Evolutionary conservation across 2,113 vertebrate genomes (phyloP).

Genomic region (Urocynchramus pylzowi): DNA sequence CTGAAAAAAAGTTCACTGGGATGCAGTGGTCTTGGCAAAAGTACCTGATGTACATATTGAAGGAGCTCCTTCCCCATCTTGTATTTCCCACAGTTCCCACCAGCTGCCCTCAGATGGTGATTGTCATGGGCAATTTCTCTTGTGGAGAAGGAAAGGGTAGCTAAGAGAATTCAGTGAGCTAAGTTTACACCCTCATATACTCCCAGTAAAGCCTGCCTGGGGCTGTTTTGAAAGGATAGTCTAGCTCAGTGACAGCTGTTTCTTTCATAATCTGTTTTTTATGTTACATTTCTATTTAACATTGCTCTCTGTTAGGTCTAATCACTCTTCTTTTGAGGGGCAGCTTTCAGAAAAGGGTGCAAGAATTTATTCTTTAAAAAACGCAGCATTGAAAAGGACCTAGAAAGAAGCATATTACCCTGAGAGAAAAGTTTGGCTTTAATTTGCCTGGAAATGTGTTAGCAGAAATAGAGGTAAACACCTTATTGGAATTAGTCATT

Average conservation of each 20-base stretch:
- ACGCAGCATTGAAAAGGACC: background rate
- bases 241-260: background rate
- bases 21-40: background rate
- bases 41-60: background rate
- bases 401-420: background rate
- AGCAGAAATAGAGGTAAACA: background rate
- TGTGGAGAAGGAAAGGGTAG: background rate
- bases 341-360: background rate
- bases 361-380: background rate
- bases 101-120: background rate
- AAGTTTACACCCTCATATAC: background rate
- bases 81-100: background rate
- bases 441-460: background rate
- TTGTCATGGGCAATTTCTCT: background rate
- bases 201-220: background rate
- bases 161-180: background rate
- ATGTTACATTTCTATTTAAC: background rate
- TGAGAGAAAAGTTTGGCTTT: background rate
- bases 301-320: background rate
- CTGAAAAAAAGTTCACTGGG: background rate
- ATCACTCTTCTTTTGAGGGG: background rate
- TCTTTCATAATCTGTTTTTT: conserved; percentile 7
- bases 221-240: background rate
- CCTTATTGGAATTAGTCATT: background rate
- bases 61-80: background rate